Evolutionary conservation across 1,140 invertebrate species (phyloP).

Genomic region (Planococcus citri): DNA sequence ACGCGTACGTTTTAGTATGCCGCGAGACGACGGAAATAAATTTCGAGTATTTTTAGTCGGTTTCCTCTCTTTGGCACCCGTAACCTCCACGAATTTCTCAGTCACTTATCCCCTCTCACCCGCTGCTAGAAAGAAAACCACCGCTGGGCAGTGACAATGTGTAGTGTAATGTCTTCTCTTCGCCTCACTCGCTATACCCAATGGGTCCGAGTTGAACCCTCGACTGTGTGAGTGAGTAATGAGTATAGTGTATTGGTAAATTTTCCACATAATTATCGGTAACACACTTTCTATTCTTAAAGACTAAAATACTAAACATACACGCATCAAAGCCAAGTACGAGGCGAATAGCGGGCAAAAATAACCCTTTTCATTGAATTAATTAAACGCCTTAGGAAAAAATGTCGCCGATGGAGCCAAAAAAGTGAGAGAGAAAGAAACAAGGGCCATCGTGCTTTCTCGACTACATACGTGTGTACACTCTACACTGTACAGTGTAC

Average conservation of each 20-base stretch:
- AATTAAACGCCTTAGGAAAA: background rate
- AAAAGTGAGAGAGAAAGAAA: background rate
- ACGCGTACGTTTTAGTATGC: background rate
- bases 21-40: conserved; percentile 1
- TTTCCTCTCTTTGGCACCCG: background rate
- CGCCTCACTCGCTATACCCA: background rate
- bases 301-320: background rate
- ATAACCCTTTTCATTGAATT: conserved; percentile 6
- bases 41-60: background rate
- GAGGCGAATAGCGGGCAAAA: background rate
- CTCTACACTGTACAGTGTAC: too few species aligned
- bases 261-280: background rate
- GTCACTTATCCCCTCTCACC: too few species aligned
- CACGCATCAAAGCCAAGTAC: background rate
- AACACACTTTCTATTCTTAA: too few species aligned
- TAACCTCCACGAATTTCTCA: background rate
- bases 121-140: too few species aligned
- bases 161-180: too few species aligned
- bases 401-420: background rate
- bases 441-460: too few species aligned
- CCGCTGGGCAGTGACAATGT: too few species aligned
- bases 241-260: background rate
- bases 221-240: too few species aligned
- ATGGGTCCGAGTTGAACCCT: too few species aligned
- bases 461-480: too few species aligned